These are phyloP conservation scores for Athripsodes cinereus DNA, from an alignment of 2,888 invertebrate genomes.

Conservation along the genomic window DNA sequence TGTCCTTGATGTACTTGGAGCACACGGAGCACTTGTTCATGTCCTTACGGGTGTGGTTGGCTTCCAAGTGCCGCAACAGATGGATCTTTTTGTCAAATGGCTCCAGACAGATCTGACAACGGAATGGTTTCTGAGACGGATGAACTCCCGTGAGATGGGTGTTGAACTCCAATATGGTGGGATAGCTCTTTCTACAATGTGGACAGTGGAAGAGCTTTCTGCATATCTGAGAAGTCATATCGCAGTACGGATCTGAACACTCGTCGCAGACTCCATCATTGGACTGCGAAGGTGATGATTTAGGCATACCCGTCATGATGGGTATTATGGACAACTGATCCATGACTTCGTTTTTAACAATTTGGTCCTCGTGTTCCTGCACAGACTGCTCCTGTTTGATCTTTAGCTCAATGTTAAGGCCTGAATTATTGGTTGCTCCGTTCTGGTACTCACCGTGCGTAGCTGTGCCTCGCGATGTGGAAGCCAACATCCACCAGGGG, in stretches of 20 bases:
- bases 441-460: constrained; percentile 45
- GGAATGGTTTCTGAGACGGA: constrained; percentile 49
- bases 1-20: constrained; percentile 52
- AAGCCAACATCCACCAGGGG: constrained; percentile 52
- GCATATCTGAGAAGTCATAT: constrained; percentile 43
- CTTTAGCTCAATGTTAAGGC: constrained; percentile 23
- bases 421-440: constrained; percentile 40
- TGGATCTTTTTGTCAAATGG: constrained; percentile 50
- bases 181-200: constrained; percentile 51
- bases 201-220: constrained; percentile 50
- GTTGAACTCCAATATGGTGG: constrained; percentile 49
- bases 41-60: constrained; percentile 48
- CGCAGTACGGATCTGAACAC: constrained; percentile 50
- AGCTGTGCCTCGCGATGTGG: constrained; percentile 44
- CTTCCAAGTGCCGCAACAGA: constrained; percentile 47
- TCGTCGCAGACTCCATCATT: constrained; percentile 49
- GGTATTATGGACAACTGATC: constrained; percentile 27
- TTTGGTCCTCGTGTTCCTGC: constrained; percentile 24
- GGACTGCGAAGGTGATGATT: constrained; percentile 39
- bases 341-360: constrained; percentile 26
- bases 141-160: constrained; percentile 50
- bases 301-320: constrained; percentile 21
- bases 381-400: constrained; percentile 35
- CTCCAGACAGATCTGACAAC: constrained; percentile 50
- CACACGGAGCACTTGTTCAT: constrained; percentile 51